Percentiles rank a stretch among this genome's conserved stretches.
Conservation (phyloP, 1,140 invertebrate species). For the Bursaphelenchus mucronatus region DNA sequence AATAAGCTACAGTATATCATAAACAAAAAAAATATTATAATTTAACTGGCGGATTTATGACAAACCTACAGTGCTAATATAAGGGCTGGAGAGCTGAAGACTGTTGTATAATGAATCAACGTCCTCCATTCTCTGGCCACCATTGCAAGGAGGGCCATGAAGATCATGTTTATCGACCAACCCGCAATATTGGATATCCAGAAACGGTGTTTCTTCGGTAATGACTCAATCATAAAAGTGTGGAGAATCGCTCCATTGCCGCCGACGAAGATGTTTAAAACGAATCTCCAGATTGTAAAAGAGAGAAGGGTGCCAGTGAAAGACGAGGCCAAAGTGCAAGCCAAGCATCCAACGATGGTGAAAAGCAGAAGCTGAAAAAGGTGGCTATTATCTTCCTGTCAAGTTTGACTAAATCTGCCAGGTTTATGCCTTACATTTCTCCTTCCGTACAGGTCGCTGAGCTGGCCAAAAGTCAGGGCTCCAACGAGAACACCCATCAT, state of each 20-base stretch:
- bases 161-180: constrained; percentile 14
- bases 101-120: too few relatives aligned
- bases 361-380: constrained; percentile 24
- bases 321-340: constrained; percentile 44
- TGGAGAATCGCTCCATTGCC: constrained; percentile 43
- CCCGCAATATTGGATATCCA: constrained; percentile 43
- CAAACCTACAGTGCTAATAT: too few relatives aligned
- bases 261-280: constrained; percentile 48
- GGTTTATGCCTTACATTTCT: constrained; percentile 24
- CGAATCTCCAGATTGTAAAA: constrained; percentile 41
- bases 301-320: constrained; percentile 33
- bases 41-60: too few relatives aligned
- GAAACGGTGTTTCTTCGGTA: constrained; percentile 47
- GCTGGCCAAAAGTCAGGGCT: constrained; percentile 21
- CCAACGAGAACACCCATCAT: constrained; percentile 28
- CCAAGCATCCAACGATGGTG: constrained; percentile 34
- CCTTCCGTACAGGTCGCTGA: not conserved
- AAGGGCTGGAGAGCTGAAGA: too few relatives aligned
- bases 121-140: too few relatives aligned
- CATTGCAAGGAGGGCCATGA: too few relatives aligned
- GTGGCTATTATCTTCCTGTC: too few relatives aligned
- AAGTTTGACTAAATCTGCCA: too few relatives aligned
- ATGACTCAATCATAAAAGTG: constrained; percentile 43
- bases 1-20: too few relatives aligned
- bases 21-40: too few relatives aligned